Evolutionary conservation across 2,113 vertebrate genomes (phyloP), one percentile per base, ranked within the genome.

Genomic region (Apistogramma diplotaenia): DNA sequence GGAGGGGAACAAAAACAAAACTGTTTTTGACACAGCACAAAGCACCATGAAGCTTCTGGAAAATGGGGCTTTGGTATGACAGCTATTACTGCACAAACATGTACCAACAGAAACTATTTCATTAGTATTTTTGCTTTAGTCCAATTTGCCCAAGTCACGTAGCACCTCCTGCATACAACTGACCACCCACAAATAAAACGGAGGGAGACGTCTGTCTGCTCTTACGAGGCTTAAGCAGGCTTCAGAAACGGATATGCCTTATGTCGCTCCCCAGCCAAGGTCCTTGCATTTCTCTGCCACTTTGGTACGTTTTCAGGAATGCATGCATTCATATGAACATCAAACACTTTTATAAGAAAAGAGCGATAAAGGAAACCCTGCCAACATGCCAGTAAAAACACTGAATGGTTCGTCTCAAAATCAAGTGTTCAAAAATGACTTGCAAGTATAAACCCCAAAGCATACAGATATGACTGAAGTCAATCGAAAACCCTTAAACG

Each of bases 221-320:
- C 62, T 70, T 49, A 18, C 2, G 16, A 49, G 46, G 46, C 16
- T 16, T 49, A 49, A 1, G 40, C 4, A 15, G 13, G 40, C 4
- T 15, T 43, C 40, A 43, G 40, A 73, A 40, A 77, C 71, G 86
- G 11, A 57, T 56, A 59, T 77, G 65, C n/a, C 71, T 65, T 65
- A 58, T n/a, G 59, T 81, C 46, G 62, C 76, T 83, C 65, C 53
- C 54, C 65, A 71, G 84, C 81, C 75, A 57, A 23, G 75, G 73
- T 82, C 73, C 78, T 86, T 43, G 29, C 86, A 78, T 84, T 78
- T 81, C 74, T 89, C 83, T 79, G 83, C 73, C 90, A 89, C 92
- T 92, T 93, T 91, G 93, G 91, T 93, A 88, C 74, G 85, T 84
- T 70, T 90, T 87, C 79, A 91, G 89, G 91, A 93, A 93, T 89